Percentiles rank a stretch among this genome's conserved stretches.
Conservation (phyloP, 2,888 invertebrate species). For the Drosophila rellima region DNA sequence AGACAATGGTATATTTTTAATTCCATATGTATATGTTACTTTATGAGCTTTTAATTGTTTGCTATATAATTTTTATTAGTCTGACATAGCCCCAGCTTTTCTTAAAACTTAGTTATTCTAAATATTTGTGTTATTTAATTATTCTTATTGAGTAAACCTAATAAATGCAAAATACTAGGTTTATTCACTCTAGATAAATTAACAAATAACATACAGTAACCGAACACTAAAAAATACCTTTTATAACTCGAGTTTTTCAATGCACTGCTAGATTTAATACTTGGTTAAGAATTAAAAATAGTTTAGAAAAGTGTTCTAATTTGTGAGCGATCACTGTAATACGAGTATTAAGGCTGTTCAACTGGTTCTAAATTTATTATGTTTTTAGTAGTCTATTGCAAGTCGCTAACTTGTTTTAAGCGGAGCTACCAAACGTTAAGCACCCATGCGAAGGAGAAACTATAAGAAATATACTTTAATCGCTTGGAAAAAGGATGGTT, state of each 20-base stretch:
- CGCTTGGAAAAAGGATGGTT: not conserved
- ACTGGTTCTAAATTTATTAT: constrained; percentile 15
- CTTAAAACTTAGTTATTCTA: not conserved
- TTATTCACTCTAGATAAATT: not conserved
- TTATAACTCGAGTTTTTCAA: not conserved
- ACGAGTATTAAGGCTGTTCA: constrained; percentile 1
- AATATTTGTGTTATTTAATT: not conserved
- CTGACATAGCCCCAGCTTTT: not conserved
- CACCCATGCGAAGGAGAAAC: not conserved
- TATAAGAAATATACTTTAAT: not conserved
- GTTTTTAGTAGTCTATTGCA: not conserved
- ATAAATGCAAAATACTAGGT: not conserved
- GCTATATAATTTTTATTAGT: not conserved
- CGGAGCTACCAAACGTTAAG: not conserved
- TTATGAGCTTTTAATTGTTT: too few species aligned
- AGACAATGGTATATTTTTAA: too few species aligned
- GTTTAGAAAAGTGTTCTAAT: not conserved
- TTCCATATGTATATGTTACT: too few species aligned
- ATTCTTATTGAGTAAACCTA: not conserved
- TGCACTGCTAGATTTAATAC: not conserved
- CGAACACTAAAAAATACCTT: not conserved
- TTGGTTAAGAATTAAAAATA: not conserved
- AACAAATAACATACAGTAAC: not conserved
- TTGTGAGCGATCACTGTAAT: constrained; percentile 3
- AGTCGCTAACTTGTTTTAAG: not conserved